Conservation (phyloP, 1,140 invertebrate genomes). For the Papilio polytes region DNA sequence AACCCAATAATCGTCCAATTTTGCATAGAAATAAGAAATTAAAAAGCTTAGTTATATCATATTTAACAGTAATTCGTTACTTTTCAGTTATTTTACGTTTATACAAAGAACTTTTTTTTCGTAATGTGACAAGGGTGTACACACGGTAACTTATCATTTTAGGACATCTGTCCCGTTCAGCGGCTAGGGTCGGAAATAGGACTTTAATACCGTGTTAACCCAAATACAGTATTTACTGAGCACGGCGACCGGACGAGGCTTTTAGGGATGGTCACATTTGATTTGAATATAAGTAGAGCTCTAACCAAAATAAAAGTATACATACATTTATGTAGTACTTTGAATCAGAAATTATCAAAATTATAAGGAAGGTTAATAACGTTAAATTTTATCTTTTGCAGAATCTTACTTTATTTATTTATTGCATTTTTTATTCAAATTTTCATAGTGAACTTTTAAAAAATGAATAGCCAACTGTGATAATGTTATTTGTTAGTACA, state of each 20-base stretch:
- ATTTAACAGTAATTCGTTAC: background rate
- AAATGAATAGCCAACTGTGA: background rate
- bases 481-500: background rate
- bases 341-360: background rate
- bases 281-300: background rate
- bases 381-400: background rate
- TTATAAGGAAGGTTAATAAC: background rate
- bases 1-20: background rate
- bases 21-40: background rate
- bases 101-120: constrained; percentile 2
- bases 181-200: constrained; percentile 12
- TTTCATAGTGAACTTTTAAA: background rate
- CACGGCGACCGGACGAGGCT: background rate
- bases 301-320: background rate
- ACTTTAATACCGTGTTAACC: constrained; percentile 33
- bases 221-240: constrained; percentile 10
- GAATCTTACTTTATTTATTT: background rate
- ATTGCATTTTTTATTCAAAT: background rate
- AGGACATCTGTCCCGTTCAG: constrained; percentile 26
- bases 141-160: constrained; percentile 26
- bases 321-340: background rate
- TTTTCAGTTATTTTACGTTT: background rate
- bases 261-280: constrained; percentile 5
- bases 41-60: background rate
- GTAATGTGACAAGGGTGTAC: constrained; percentile 28